These are phyloP conservation scores for Xylocopa sonorina DNA, from an alignment of 1,140 invertebrate species.

Conservation along the genomic window DNA sequence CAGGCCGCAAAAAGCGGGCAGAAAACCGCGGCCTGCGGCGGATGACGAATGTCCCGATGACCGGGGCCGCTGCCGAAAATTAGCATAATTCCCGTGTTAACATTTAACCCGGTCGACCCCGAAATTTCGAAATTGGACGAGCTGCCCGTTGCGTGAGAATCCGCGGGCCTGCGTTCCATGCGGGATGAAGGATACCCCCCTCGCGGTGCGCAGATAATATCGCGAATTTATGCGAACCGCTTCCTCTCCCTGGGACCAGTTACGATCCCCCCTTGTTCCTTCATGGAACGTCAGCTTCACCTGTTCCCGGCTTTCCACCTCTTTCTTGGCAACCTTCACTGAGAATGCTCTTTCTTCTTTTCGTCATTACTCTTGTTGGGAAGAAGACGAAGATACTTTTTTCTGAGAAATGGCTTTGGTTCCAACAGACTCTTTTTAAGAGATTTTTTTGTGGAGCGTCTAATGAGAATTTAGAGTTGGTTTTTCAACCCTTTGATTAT, in stretches of 20 bases:
- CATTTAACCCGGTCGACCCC: slow-evolving; percentile 73
- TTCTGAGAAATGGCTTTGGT: background rate
- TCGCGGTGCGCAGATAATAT: slow-evolving; percentile 55
- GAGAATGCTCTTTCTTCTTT: background rate
- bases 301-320: slow-evolving; percentile 15
- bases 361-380: background rate
- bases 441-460: too few species aligned
- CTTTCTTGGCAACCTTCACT: background rate
- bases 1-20: slow-evolving; percentile 46
- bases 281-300: slow-evolving; percentile 27
- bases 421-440: background rate
- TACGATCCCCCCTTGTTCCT: background rate
- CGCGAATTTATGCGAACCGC: slow-evolving; percentile 61
- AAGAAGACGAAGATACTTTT: background rate
- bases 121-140: slow-evolving; percentile 67
- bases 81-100: slow-evolving; percentile 80
- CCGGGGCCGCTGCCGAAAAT: slow-evolving; percentile 62
- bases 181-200: slow-evolving; percentile 50
- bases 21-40: slow-evolving; percentile 42
- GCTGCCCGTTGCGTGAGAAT: slow-evolving; percentile 57
- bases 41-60: slow-evolving; percentile 75
- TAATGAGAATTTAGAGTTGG: too few species aligned
- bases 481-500: too few species aligned
- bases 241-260: slow-evolving; percentile 48
- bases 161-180: slow-evolving; percentile 23